Conservation (phyloP, 2,888 invertebrate genomes). For the Amphipoea oculea region DNA sequence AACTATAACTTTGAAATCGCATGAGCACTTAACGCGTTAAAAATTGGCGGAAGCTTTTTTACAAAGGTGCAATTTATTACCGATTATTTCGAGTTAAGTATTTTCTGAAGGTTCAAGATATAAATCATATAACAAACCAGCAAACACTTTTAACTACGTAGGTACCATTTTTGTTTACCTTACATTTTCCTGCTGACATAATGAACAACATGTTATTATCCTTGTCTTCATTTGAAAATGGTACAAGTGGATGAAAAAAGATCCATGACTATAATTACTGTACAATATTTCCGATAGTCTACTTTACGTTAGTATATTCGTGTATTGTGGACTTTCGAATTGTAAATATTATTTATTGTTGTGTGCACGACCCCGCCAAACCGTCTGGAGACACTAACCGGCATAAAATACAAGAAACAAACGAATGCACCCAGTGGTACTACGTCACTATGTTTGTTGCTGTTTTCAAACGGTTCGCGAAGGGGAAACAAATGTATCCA, state of each 20-base stretch:
- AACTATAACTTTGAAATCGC: constrained; percentile 25
- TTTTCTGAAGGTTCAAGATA: constrained; percentile 46
- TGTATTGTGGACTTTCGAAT: constrained; percentile 4
- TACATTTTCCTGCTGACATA: constrained; percentile 20
- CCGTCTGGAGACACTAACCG: constrained; percentile 32
- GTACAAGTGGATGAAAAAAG: constrained; percentile 24
- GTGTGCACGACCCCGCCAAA: constrained; percentile 10
- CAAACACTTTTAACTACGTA: constrained; percentile 3
- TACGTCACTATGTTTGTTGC: constrained; percentile 58
- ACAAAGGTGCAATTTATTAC: constrained; percentile 37
- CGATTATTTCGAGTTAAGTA: constrained; percentile 31
- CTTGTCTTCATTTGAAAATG: constrained; percentile 25
- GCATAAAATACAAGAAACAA: constrained; percentile 31
- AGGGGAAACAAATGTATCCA: constrained; percentile 56
- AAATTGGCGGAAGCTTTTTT: constrained; percentile 48
- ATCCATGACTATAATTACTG: constrained; percentile 10
- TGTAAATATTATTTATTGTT: constrained; percentile 16
- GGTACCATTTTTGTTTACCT: constrained; percentile 23
- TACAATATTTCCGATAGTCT: background rate
- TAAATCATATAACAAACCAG: constrained; percentile 36
- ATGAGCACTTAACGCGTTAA: constrained; percentile 35
- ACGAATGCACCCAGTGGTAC: constrained; percentile 18
- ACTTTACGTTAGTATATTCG: background rate
- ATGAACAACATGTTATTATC: constrained; percentile 33
- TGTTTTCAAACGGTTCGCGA: constrained; percentile 54